A percentile compares a stretch with the other conserved stretches of the same genome.
Evolutionary conservation across 30 jellyfish, hydroid and myxozoan species (phyloP).

Genomic region (Cassiopea xamachana): DNA sequence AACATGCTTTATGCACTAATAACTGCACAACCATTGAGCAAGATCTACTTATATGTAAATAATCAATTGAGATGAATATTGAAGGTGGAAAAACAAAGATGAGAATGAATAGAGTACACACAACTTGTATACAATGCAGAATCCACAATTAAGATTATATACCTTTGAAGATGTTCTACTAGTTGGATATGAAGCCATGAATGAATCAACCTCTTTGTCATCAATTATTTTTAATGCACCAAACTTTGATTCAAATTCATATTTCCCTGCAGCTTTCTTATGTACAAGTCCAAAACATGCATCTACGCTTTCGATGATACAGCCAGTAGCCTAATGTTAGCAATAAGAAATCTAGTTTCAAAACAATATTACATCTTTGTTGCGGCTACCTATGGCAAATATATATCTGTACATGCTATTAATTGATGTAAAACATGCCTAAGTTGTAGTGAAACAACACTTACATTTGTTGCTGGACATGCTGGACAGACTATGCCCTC

Average conservation of each 20-base stretch:
- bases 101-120: not conserved
- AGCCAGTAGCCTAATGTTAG: constrained; percentile 20
- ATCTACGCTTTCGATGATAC: constrained; percentile 35
- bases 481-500: too few species aligned
- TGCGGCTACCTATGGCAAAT: too few species aligned
- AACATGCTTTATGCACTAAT: not conserved
- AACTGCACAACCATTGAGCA: not conserved
- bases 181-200: constrained; percentile 3
- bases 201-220: constrained; percentile 1
- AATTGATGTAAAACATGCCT: too few species aligned
- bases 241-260: constrained; percentile 13
- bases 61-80: too few species aligned
- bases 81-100: not conserved
- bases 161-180: not conserved
- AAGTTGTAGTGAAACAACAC: too few species aligned
- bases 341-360: not conserved
- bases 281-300: constrained; percentile 60
- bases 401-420: too few species aligned
- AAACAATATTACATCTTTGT: too few species aligned
- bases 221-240: not conserved
- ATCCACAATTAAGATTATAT: not conserved
- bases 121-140: not conserved
- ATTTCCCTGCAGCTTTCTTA: constrained; percentile 40
- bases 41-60: too few species aligned
- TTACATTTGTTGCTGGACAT: too few species aligned